These are phyloP conservation scores for Wasmannia auropunctata DNA, from an alignment of 1,140 invertebrate genomes.

Conservation along the genomic window DNA sequence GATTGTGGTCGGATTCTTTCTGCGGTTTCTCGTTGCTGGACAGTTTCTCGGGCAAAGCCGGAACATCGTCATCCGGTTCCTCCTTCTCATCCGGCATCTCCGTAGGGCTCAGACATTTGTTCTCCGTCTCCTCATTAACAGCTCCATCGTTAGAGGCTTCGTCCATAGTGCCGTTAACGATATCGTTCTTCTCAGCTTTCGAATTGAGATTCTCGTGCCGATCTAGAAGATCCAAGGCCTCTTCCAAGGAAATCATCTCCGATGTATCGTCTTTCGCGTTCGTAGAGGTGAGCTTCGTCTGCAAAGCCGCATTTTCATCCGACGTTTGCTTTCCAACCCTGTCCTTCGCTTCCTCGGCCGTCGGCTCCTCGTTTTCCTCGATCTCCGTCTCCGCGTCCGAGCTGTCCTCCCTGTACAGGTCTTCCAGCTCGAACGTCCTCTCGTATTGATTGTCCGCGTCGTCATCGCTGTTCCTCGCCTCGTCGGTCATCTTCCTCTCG, in stretches of 20 bases:
- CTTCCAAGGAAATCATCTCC: constrained; percentile 77
- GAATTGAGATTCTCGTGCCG: constrained; percentile 15
- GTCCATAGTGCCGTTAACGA: background rate
- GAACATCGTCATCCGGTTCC: constrained; percentile 62
- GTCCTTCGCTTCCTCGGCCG: background rate
- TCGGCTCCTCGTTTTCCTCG: constrained; percentile 67
- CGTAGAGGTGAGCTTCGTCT: constrained; percentile 16
- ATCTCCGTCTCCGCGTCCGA: constrained; percentile 75
- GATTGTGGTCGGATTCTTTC: constrained; percentile 79
- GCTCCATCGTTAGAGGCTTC: constrained; percentile 62
- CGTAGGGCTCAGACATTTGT: background rate
- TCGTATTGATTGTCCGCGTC: constrained; percentile 76
- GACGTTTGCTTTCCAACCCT: background rate
- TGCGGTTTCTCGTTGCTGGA: constrained; percentile 80
- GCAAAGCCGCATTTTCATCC: background rate
- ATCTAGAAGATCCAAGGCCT: constrained; percentile 77
- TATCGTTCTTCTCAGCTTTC: constrained; percentile 50
- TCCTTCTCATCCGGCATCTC: constrained; percentile 58
- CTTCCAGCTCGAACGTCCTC: constrained; percentile 79
- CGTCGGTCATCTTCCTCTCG: constrained; percentile 75
- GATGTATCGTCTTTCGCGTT: constrained; percentile 38
- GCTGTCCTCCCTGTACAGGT: constrained; percentile 83
- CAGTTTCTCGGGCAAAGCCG: constrained; percentile 80
- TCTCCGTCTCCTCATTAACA: constrained; percentile 44
- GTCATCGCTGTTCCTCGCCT: constrained; percentile 78